Conservation (phyloP, 2,888 invertebrate genomes). For the Alcis repandata region DNA sequence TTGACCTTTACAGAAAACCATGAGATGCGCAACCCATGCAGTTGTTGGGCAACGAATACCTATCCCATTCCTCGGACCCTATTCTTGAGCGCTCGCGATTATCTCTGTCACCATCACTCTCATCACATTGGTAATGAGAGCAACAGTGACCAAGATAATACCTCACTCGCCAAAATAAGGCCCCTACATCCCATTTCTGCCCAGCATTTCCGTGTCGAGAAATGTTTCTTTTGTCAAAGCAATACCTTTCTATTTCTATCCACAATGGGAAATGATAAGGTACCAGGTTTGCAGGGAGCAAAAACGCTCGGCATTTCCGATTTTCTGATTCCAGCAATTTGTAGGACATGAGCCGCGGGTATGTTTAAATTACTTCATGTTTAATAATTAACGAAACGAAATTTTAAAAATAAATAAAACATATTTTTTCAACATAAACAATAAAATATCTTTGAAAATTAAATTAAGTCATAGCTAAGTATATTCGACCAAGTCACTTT, state of each 20-base stretch:
- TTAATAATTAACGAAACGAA: too few relatives aligned
- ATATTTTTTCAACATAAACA: too few relatives aligned
- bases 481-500: too few relatives aligned
- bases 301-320: constrained; percentile 29
- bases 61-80: too few relatives aligned
- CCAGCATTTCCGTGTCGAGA: background rate
- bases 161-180: too few relatives aligned
- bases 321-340: constrained; percentile 25
- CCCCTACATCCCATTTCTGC: constrained; percentile 11
- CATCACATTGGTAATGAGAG: too few relatives aligned
- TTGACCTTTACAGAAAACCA: background rate
- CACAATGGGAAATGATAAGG: constrained; percentile 21
- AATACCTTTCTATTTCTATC: constrained; percentile 16
- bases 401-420: too few relatives aligned
- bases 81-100: too few relatives aligned
- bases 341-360: background rate
- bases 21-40: background rate
- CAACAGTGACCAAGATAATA: too few relatives aligned
- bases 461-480: too few relatives aligned
- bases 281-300: constrained; percentile 23
- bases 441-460: too few relatives aligned
- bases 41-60: constrained; percentile 1
- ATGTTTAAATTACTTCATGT: constrained; percentile 2
- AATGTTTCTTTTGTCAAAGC: constrained; percentile 12
- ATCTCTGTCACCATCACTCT: too few relatives aligned